phyloP scores from a whole-genome alignment of 2,113 vertebrate genomes.

The Oncorhynchus gorbuscha region DNA sequence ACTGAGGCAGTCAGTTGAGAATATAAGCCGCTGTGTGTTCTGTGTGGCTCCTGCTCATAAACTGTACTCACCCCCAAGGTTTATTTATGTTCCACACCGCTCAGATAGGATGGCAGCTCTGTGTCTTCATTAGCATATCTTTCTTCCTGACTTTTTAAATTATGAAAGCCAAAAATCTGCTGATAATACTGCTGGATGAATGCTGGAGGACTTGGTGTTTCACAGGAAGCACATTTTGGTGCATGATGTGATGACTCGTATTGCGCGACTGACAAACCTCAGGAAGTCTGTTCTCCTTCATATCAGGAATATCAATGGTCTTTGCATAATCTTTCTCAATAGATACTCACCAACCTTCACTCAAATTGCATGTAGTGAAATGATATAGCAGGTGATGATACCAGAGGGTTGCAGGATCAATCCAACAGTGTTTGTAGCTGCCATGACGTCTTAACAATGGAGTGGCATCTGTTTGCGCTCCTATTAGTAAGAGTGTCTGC shows the following conservation, averaged over 20 bases:
- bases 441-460: neutral
- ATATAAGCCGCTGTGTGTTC: neutral
- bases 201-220: neutral
- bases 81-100: neutral
- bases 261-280: slow-evolving; percentile 12
- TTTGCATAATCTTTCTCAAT: neutral
- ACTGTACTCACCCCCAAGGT: neutral
- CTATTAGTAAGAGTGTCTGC: neutral
- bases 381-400: neutral
- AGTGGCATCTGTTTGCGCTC: neutral
- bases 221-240: slow-evolving; percentile 14
- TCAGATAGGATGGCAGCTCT: neutral
- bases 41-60: neutral
- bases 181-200: neutral
- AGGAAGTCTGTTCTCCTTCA: neutral
- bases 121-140: slow-evolving; percentile 3
- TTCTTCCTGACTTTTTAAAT: too few relatives aligned
- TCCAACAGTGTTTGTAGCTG: neutral
- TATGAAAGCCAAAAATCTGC: neutral
- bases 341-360: neutral
- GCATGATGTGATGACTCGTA: slow-evolving; percentile 24
- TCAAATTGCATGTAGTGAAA: neutral
- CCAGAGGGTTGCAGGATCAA: neutral
- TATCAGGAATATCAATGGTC: neutral
- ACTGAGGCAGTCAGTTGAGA: neutral